Evolutionary conservation across 2,113 vertebrate genomes (phyloP), one percentile per base, ranked within the genome.

Genomic region (Podarcis cretensis): DNA sequence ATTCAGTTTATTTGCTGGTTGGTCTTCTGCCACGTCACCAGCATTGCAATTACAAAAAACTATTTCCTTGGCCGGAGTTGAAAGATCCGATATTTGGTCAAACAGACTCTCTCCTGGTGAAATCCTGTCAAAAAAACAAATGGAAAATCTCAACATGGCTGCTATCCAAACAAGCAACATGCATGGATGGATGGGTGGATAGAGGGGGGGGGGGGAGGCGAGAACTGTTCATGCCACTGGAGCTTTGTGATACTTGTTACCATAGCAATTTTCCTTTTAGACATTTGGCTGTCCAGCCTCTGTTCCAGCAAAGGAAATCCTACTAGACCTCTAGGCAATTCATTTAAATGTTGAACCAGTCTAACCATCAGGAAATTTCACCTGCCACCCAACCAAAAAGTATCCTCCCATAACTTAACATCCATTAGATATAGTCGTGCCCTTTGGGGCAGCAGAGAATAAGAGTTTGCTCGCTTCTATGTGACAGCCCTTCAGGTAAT

Each of bases 21-120:
- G 90, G 37, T 81, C 82, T 0, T 90, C 37, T 4, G n/a, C 8
- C 2, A 32, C 32, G 14, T 89, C 90, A 66, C 96, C 92, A 63
- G 87, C 20, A 2, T 89, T 69, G 71, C 98, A 99, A 91, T 93
- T 94, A 68, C 98, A 99, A 87, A 97, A 98, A 5, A 77, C 89
- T 6, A 0, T 91, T 84, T 94, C 96, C 83, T 83, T 94, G 65
- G 86, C 84, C 1, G 92, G 87, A 0, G 40, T 93, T 71, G 89
- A 87, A 73, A 91, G 94, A 90, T 86, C 40, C 1, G 98, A 97
- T 30, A 92, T 86, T 69, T 88, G 96, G 94, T 99, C 98, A 95
- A 99, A 99, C 89, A 98, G 95, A 90, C 98, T 99, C 83, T 94
- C 94, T 91, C 98, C 98, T 71, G 98, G 96, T 40, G 95, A 90